A percentile compares a stretch with the other conserved stretches of the same genome.
Evolutionary conservation across 2,888 invertebrate genomes (phyloP).

Genomic region (Eretmocerus hayati): DNA sequence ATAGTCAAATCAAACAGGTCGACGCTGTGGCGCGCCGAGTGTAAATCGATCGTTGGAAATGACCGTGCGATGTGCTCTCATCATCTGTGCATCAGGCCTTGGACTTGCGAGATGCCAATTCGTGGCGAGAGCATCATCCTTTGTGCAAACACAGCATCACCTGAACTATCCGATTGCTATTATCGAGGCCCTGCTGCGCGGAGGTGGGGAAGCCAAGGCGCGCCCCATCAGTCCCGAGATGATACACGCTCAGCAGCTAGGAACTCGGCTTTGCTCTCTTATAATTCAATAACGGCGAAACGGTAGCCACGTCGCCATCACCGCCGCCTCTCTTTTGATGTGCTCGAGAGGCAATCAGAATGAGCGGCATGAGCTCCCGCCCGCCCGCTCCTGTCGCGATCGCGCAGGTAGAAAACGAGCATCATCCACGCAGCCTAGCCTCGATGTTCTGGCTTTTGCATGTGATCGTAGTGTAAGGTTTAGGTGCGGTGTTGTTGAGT

Average conservation of each 20-base stretch:
- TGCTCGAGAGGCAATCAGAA: conserved; percentile 22
- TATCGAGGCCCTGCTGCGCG: no score
- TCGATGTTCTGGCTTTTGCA: no score
- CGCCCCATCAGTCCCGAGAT: no score
- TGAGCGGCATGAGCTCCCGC: no score
- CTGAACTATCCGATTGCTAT: no score
- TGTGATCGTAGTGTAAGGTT: no score
- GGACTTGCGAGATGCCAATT: no score
- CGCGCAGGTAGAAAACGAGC: no score
- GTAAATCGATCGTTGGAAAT: conserved; percentile 31
- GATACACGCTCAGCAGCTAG: conserved; percentile 1
- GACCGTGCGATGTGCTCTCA: conserved; percentile 20
- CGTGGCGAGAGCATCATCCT: conserved; percentile 1
- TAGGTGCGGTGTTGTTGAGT: no score
- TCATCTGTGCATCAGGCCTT: conserved; percentile 1
- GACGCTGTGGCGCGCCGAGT: not conserved
- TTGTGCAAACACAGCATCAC: conserved; percentile 18
- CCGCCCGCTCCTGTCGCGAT: conserved; percentile 6
- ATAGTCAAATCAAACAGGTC: conserved; percentile 1
- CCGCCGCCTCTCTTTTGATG: conserved; percentile 23
- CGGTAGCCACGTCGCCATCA: conserved; percentile 23
- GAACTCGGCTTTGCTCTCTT: conserved; percentile 15
- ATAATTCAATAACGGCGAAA: conserved; percentile 24
- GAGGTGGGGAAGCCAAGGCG: no score
- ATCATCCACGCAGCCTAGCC: no score